Conservation (phyloP, 2,113 vertebrate species). For the Notarius quadriscutis region DNA sequence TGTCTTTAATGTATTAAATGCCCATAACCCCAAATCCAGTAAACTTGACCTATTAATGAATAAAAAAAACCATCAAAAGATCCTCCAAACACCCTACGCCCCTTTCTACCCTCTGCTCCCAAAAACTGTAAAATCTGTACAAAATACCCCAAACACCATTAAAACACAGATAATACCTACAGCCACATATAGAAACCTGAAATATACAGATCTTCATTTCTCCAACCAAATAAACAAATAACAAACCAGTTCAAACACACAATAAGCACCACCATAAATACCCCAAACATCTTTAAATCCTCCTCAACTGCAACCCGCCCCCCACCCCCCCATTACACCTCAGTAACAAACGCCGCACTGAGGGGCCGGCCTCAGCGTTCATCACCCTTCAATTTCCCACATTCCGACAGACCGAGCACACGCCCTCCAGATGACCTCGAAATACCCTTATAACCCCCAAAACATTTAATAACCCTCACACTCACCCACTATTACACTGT, state of each 20-base stretch:
- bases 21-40: neutral
- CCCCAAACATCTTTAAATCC: too few relatives aligned
- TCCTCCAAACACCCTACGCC: neutral
- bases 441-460: neutral
- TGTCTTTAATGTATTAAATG: neutral
- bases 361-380: neutral
- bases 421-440: neutral
- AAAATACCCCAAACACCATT: neutral
- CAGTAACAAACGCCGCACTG: too few relatives aligned
- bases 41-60: neutral
- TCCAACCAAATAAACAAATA: neutral
- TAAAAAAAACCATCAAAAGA: neutral
- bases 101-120: neutral
- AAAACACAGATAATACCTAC: neutral
- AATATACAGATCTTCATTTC: neutral
- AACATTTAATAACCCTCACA: neutral
- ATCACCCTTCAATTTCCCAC: neutral
- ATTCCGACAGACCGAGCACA: neutral
- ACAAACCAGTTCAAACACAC: neutral
- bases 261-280: neutral
- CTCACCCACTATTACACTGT: neutral
- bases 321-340: too few relatives aligned
- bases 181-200: neutral
- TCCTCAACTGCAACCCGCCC: too few relatives aligned
- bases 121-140: neutral